Percentiles rank a stretch among this genome's conserved stretches.
These are phyloP conservation scores for Mylabris phalerata DNA, from an alignment of 1,140 invertebrate species.

Conservation along the genomic window DNA sequence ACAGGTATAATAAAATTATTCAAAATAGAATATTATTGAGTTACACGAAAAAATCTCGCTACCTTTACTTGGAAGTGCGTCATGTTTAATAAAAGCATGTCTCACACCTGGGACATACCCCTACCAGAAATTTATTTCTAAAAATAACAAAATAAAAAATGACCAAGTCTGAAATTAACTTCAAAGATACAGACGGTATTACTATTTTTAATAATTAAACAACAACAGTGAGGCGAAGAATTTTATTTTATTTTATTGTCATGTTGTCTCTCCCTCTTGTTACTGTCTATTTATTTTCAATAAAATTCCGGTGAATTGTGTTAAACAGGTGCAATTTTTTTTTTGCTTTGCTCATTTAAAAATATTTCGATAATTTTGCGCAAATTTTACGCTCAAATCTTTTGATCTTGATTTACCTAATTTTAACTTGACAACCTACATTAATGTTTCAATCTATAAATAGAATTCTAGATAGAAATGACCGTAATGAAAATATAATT, in stretches of 20 bases:
- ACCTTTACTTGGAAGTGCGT: too few species aligned
- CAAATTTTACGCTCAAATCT: not conserved
- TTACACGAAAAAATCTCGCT: too few species aligned
- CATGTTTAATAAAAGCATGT: too few species aligned
- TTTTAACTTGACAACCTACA: not conserved
- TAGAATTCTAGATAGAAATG: too few species aligned
- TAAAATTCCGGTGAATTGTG: conserved; percentile 6
- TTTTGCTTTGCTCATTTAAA: not conserved
- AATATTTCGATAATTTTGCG: conserved; percentile 2
- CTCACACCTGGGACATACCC: not conserved
- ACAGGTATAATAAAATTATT: too few species aligned
- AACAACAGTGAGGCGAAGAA: not conserved
- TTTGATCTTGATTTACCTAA: not conserved
- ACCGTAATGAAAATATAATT: too few species aligned
- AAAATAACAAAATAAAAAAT: not conserved
- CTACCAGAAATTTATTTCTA: not conserved
- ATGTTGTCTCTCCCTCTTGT: too few species aligned
- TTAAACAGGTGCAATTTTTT: conserved; percentile 2
- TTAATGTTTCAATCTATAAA: too few species aligned
- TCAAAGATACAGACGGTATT: not conserved
- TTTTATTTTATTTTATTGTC: not conserved
- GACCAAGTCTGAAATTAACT: too few species aligned
- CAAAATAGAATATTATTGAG: too few species aligned
- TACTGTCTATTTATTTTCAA: not conserved
- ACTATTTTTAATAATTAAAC: not conserved